A percentile compares a stretch with the other conserved stretches of the same genome.
phyloP scores from a whole-genome alignment of 2,888 invertebrate species.

The Drosophila hamatofila region DNA sequence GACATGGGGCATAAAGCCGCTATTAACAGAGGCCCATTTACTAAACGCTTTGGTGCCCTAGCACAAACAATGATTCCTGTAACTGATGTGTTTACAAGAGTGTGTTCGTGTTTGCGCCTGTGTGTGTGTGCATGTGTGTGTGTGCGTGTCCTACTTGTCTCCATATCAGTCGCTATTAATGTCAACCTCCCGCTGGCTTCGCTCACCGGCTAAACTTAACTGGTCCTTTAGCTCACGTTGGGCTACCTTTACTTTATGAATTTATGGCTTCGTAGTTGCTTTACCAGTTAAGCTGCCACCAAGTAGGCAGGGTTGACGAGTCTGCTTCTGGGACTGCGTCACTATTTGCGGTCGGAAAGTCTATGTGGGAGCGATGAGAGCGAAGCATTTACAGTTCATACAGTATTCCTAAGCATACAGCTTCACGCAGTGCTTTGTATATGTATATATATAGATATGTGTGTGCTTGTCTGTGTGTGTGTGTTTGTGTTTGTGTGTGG shows the following conservation, averaged over 20 bases:
- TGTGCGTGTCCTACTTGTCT: conserved; percentile 34
- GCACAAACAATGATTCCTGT: conserved; percentile 7
- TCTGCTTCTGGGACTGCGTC: conserved; percentile 15
- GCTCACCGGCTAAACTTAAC: conserved; percentile 52
- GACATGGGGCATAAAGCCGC: conserved; percentile 18
- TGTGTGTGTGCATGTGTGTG: neutral
- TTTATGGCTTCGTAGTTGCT: conserved; percentile 69
- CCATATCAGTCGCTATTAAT: conserved; percentile 59
- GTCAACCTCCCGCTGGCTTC: conserved; percentile 67
- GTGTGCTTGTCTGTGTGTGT: conserved; percentile 17
- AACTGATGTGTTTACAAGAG: conserved; percentile 12
- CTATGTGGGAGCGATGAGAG: conserved; percentile 48
- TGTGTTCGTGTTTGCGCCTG: neutral
- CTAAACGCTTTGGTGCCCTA: conserved; percentile 15
- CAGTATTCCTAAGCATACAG: conserved; percentile 74
- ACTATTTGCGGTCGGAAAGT: conserved; percentile 68
- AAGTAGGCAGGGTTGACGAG: conserved; percentile 1
- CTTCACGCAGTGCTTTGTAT: conserved; percentile 32
- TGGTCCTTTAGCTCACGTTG: conserved; percentile 36
- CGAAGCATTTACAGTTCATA: conserved; percentile 68
- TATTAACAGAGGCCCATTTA: conserved; percentile 23
- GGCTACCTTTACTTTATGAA: conserved; percentile 57
- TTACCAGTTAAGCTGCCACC: conserved; percentile 61
- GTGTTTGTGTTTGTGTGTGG: conserved; percentile 13
- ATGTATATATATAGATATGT: conserved; percentile 14